Conservation (phyloP, 2,797 vertebrate genomes). For the Ficedula albicollis region DNA sequence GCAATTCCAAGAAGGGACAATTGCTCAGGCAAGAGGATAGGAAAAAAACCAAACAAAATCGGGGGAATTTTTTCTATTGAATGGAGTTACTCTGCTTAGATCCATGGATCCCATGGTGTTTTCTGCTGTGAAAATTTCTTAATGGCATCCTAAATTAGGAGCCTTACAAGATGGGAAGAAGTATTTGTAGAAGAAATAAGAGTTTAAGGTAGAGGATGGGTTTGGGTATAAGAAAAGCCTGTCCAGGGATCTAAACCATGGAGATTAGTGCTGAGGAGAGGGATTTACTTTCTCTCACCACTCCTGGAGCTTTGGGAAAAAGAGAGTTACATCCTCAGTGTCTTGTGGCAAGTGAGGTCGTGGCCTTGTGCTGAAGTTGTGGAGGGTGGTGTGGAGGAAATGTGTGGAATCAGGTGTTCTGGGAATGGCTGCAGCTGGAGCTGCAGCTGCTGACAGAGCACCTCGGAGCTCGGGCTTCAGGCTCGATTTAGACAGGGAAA, state of each 20-base stretch:
- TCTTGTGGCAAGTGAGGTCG: not conserved
- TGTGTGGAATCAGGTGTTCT: not conserved
- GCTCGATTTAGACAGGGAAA: rapidly evolving
- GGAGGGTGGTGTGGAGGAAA: not conserved
- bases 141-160: not conserved
- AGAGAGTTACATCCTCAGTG: not conserved
- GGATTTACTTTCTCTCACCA: not conserved
- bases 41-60: rapidly evolving
- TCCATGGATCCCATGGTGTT: not conserved
- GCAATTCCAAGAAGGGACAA: not conserved
- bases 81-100: not conserved
- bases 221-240: not conserved
- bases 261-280: not conserved
- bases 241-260: not conserved
- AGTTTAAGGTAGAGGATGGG: not conserved
- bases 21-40: not conserved
- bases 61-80: not conserved
- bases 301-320: not conserved
- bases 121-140: not conserved
- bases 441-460: not conserved
- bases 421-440: not conserved
- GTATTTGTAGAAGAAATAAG: not conserved
- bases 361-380: not conserved
- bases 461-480: not conserved
- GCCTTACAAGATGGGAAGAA: not conserved